phyloP scores from a whole-genome alignment of 2,888 invertebrate species.

The Azorinus chamasolen region DNA sequence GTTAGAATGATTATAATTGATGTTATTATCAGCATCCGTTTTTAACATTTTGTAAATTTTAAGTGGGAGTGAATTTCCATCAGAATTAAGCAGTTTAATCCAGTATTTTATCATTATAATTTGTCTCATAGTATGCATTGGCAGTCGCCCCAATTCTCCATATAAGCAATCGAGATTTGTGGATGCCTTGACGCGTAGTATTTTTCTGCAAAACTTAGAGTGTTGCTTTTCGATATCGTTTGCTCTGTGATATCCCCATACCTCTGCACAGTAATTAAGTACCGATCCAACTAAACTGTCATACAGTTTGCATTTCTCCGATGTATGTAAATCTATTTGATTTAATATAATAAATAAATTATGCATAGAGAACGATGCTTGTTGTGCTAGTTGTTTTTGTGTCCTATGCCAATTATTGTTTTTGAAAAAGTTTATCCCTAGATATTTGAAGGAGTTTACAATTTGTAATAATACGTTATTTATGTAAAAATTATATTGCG shows the following conservation, averaged over 20 bases:
- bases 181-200: conserved; percentile 12
- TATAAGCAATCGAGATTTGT: conserved; percentile 9
- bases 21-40: conserved; percentile 12
- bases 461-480: neutral
- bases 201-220: conserved; percentile 10
- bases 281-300: conserved; percentile 1
- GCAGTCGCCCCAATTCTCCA: conserved; percentile 13
- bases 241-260: neutral
- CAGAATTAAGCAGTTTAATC: conserved; percentile 3
- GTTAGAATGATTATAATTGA: conserved; percentile 6
- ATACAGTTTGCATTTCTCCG: conserved; percentile 16
- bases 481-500: conserved; percentile 7
- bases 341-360: conserved; percentile 9
- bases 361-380: conserved; percentile 17
- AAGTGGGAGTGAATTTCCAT: neutral
- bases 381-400: conserved; percentile 11
- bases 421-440: conserved; percentile 24
- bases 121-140: conserved; percentile 2
- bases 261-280: neutral
- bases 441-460: conserved; percentile 21
- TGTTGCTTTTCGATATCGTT: neutral
- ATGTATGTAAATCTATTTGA: neutral
- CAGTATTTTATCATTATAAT: conserved; percentile 13
- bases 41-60: conserved; percentile 12
- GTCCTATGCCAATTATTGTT: conserved; percentile 24